Conservation (phyloP, 2,113 vertebrate species). For the Poeciliopsis prolifica region DNA sequence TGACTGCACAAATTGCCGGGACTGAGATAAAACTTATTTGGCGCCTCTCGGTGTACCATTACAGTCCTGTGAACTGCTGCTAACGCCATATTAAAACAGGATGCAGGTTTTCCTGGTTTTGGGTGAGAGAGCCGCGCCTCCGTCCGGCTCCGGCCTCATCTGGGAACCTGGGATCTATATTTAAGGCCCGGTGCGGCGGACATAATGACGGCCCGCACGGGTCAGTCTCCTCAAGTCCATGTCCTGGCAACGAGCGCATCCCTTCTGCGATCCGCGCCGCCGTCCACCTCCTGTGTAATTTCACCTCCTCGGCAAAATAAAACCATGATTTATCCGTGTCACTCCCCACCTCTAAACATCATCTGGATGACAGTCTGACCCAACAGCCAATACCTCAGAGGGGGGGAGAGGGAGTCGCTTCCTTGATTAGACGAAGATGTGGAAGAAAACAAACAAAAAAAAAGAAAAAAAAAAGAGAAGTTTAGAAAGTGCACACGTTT, state of each 20-base stretch:
- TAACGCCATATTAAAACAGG: slow-evolving; percentile 58
- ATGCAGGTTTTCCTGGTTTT: slow-evolving; percentile 59
- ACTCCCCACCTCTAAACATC: slow-evolving; percentile 53
- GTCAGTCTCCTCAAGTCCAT: slow-evolving; percentile 56
- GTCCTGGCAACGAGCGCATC: slow-evolving; percentile 53
- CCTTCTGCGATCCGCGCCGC: slow-evolving; percentile 48
- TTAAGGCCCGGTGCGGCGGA: slow-evolving; percentile 58
- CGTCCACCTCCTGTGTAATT: slow-evolving; percentile 66
- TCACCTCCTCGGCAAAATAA: slow-evolving; percentile 42
- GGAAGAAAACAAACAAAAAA: slow-evolving; percentile 10
- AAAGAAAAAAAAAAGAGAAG: slow-evolving; percentile 18
- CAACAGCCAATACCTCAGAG: slow-evolving; percentile 45
- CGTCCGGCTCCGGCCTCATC: slow-evolving; percentile 38
- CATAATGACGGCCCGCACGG: slow-evolving; percentile 64
- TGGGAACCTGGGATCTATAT: slow-evolving; percentile 46
- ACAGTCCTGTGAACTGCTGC: slow-evolving; percentile 40
- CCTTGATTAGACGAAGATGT: slow-evolving; percentile 15
- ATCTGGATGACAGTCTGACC: slow-evolving; percentile 65
- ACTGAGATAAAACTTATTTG: slow-evolving; percentile 63
- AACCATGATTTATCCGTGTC: slow-evolving; percentile 57
- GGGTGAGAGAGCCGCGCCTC: slow-evolving; percentile 23
- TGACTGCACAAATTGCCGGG: slow-evolving; percentile 69
- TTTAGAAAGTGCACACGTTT: slow-evolving; percentile 65
- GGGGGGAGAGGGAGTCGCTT: slow-evolving; percentile 11
- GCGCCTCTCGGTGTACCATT: slow-evolving; percentile 52